Percentiles rank a stretch among this genome's conserved stretches.
phyloP scores from a whole-genome alignment of 2,113 vertebrate genomes.

The Sakesphorus luctuosus region DNA sequence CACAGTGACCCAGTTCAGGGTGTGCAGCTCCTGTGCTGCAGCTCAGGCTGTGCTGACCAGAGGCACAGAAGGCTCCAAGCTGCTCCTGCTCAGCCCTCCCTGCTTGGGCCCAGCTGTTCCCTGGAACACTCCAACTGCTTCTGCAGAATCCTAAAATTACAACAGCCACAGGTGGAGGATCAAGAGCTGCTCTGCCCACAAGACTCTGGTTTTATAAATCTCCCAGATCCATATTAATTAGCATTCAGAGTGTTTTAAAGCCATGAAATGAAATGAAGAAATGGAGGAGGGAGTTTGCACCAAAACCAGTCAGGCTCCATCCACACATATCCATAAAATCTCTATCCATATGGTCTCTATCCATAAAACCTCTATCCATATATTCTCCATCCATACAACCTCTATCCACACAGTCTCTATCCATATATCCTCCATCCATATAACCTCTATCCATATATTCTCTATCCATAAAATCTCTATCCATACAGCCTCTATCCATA shows the following conservation, averaged over 20 bases:
- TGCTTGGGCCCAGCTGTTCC: fast-evolving
- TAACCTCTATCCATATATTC: too few relatives aligned
- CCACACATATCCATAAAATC: neutral
- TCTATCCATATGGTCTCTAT: too few relatives aligned
- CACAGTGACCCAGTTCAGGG: neutral
- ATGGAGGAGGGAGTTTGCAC: neutral
- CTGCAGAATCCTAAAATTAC: neutral
- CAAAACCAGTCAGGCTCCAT: too few relatives aligned
- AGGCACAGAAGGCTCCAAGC: neutral
- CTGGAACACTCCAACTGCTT: neutral
- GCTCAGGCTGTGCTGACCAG: neutral
- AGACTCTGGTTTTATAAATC: neutral
- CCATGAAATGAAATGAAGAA: neutral
- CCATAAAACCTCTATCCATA: too few relatives aligned
- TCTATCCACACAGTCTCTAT: too few relatives aligned
- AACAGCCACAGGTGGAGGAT: neutral
- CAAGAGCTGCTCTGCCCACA: neutral
- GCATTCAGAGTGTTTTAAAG: neutral
- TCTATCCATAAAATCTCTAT: neutral
- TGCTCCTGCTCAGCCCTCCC: neutral
- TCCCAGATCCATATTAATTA: neutral
- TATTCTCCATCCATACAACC: too few relatives aligned
- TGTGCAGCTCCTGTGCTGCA: neutral
- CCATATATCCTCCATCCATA: too few relatives aligned
- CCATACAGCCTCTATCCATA: neutral